Base-by-base conservation (phyloP, 2,888 invertebrate species). In the Tanypteryx hageni region DNA sequence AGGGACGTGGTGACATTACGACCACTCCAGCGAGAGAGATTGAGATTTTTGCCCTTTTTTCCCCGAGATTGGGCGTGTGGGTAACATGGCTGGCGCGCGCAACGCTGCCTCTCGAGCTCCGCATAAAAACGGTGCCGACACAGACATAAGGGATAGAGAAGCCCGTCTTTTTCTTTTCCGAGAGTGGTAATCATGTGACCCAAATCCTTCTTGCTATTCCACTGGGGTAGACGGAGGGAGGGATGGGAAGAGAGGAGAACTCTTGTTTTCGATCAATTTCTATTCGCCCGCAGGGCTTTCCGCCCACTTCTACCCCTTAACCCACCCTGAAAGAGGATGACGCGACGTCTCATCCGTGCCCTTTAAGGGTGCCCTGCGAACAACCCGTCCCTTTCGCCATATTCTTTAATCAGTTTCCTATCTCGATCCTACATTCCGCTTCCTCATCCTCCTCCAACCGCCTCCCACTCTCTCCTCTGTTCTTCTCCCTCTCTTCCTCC, bases 131-230 rank as follows among this genome's bases (percentile, higher is more conserved):
- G 64, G n/a, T 16, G 64, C 8, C 22, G 76, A 27, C 22, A 10
- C 10, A 27, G 81, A 13, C 27, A 5, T 10, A n/a, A 13, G 14
- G 22, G 22, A n/a, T 7, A 81, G 31, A 81, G 81, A 31, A 31
- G 7, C 11, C 22, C 22, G n/a, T 0, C n/a, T 11, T 64, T 64
- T 18, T n/a, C 64, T n/a, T n/a, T n/a, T 11, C 64, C 64, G 18
- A 64, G 16, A 27, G 31, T 22, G 16, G 44, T 18, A 82, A 82
- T 82, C 82, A 82, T 56, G 44, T 82, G 82, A 82, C 82, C 82
- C 82, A 82, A 82, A 82, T 82, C 82, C 82, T 82, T 82, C 31
- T 82, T 82, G 31, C 82, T 56, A 56, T 18, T 56, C 82, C 82
- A 56, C 31, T 82, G 82, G 81, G 11, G 64, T 16, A 11, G 64